Conservation (phyloP, 2,797 vertebrate genomes). For the Typhlichthys eigenmanni region DNA sequence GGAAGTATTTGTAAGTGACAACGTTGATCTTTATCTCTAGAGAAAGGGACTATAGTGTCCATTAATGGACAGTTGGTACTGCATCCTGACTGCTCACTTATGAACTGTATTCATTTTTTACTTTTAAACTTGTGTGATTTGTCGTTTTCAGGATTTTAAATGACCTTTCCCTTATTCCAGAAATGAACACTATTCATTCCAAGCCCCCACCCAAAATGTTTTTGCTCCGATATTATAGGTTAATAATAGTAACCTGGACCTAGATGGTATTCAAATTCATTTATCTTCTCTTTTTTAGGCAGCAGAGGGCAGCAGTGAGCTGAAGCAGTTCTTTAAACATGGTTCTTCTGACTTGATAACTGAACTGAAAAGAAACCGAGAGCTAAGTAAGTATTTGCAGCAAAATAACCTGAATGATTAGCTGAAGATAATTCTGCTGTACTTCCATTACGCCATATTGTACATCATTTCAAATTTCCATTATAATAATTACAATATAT, state of each 20-base stretch:
- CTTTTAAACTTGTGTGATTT: neutral
- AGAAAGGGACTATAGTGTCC: slow-evolving; percentile 52
- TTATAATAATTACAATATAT: neutral
- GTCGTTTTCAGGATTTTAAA: neutral
- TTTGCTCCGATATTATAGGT: too few relatives aligned
- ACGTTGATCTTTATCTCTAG: slow-evolving; percentile 48
- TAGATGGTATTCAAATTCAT: neutral
- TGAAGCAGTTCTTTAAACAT: slow-evolving; percentile 66
- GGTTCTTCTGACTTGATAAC: slow-evolving; percentile 55
- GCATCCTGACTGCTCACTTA: slow-evolving; percentile 46
- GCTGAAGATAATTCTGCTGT: neutral
- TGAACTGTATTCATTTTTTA: slow-evolving; percentile 42
- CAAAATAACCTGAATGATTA: slow-evolving; percentile 1
- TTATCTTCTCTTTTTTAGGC: slow-evolving; percentile 70
- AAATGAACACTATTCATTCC: too few relatives aligned
- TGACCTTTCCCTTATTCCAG: slow-evolving; percentile 13
- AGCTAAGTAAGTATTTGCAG: slow-evolving; percentile 74
- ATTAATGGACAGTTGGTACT: slow-evolving; percentile 38
- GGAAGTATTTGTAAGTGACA: slow-evolving; percentile 74
- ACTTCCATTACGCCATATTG: too few relatives aligned
- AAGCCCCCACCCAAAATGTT: too few relatives aligned
- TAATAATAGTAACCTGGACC: neutral
- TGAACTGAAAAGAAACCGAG: slow-evolving; percentile 75
- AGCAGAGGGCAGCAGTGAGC: slow-evolving; percentile 89
- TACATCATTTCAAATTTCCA: neutral